A percentile compares a stretch with the other conserved stretches of the same genome.
Conservation (phyloP, 2,797 vertebrate genomes). For the Rhabdophis nuchalis region DNA sequence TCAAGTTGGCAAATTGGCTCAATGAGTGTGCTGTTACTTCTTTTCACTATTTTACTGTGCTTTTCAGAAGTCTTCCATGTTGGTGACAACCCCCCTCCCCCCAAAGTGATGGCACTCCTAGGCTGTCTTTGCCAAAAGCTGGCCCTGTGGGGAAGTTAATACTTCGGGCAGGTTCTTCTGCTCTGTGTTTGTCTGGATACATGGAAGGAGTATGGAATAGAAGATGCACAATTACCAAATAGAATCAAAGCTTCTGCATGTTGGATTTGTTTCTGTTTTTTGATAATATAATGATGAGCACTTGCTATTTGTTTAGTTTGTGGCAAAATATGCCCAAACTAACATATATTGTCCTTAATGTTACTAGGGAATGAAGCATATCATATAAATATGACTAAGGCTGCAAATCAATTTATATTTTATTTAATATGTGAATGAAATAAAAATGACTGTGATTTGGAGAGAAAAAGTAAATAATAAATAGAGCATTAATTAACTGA, state of each 20-base stretch:
- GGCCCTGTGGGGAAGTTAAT: neutral
- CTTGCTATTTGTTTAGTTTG: neutral
- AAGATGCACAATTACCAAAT: neutral
- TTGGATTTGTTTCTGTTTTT: neutral
- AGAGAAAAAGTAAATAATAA: neutral
- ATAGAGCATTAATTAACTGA: neutral
- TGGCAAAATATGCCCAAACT: neutral
- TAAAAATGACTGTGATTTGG: neutral
- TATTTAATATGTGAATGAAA: neutral
- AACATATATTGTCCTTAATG: neutral
- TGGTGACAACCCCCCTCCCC: neutral
- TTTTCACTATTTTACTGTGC: neutral
- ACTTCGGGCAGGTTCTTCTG: neutral
- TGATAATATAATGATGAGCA: neutral
- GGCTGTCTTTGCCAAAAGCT: neutral
- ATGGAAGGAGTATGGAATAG: neutral
- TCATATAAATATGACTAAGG: neutral
- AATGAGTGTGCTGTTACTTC: neutral
- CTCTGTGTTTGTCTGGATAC: neutral
- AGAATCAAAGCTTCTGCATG: neutral
- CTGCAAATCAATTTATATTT: neutral
- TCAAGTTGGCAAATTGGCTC: neutral
- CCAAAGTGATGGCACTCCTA: neutral
- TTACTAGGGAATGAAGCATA: neutral
- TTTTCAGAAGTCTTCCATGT: neutral